phyloP scores from a whole-genome alignment of 1,140 invertebrate genomes.

The Helicoverpa zea region DNA sequence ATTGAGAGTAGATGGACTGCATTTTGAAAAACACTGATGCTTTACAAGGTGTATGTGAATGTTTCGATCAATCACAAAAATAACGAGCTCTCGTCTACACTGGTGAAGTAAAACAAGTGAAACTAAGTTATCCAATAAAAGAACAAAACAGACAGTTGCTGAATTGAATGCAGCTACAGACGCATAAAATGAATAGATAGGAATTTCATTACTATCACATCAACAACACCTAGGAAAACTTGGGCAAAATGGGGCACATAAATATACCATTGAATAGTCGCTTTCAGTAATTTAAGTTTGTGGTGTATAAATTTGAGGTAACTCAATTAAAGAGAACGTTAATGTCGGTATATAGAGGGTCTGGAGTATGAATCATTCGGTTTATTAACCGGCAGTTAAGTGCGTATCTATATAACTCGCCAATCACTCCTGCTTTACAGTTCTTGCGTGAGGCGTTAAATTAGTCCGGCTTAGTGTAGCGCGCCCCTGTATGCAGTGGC shows the following conservation, averaged over 20 bases:
- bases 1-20: too few species aligned
- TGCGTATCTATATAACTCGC: conserved; percentile 50
- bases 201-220: conserved; percentile 23
- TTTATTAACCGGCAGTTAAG: conserved; percentile 65
- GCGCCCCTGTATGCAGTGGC: conserved; percentile 44
- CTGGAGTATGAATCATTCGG: conserved; percentile 61
- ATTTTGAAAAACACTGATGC: too few species aligned
- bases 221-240: conserved; percentile 1
- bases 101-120: background rate
- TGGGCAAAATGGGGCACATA: conserved; percentile 13
- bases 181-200: conserved; percentile 5
- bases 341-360: conserved; percentile 39
- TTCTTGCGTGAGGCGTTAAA: conserved; percentile 53
- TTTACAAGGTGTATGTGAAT: background rate
- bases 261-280: conserved; percentile 7
- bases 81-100: conserved; percentile 21
- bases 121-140: conserved; percentile 20
- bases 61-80: conserved; percentile 10
- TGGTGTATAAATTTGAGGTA: conserved; percentile 57
- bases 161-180: background rate
- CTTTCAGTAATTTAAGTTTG: conserved; percentile 38
- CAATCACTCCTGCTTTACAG: conserved; percentile 52
- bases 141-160: conserved; percentile 2
- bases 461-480: conserved; percentile 44
- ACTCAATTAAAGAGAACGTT: conserved; percentile 63